These are phyloP conservation scores for Egretta garzetta DNA, from an alignment of 2,113 vertebrate genomes.

Conservation along the genomic window DNA sequence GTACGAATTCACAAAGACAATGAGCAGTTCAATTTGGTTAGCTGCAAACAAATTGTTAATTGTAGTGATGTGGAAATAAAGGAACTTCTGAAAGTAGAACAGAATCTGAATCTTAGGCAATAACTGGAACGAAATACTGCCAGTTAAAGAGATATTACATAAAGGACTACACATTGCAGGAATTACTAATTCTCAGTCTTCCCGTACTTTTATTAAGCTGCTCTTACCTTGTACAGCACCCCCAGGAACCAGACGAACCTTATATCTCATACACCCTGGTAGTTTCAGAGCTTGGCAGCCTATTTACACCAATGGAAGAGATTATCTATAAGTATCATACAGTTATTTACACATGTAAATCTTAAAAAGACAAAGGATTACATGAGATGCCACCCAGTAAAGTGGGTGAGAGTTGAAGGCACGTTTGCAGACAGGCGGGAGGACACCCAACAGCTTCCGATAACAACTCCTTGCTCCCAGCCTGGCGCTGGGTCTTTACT, in stretches of 20 bases:
- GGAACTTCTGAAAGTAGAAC: slow-evolving; percentile 11
- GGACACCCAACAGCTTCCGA: not conserved
- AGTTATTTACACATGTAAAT: not conserved
- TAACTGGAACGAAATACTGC: not conserved
- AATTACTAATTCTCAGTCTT: not conserved
- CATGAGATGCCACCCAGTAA: not conserved
- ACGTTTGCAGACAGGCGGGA: not conserved
- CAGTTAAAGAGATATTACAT: not conserved
- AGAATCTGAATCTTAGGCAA: slow-evolving; percentile 23
- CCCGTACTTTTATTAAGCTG: not conserved
- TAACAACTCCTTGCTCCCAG: not conserved
- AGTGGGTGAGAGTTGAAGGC: not conserved
- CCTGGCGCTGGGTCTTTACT: not conserved
- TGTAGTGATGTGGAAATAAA: not conserved
- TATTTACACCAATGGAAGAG: not conserved
- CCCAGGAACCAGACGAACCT: not conserved
- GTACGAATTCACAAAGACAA: not conserved
- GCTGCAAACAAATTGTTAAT: not conserved
- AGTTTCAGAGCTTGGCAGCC: not conserved
- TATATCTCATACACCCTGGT: not conserved
- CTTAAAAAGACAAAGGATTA: not conserved
- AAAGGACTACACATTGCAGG: not conserved
- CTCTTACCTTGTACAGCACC: not conserved
- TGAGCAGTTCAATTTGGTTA: not conserved
- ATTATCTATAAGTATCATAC: not conserved